Percentiles rank a stretch among this genome's conserved stretches.
Conservation (phyloP, 2,113 vertebrate species). For the Melanostigma gelatinosum region DNA sequence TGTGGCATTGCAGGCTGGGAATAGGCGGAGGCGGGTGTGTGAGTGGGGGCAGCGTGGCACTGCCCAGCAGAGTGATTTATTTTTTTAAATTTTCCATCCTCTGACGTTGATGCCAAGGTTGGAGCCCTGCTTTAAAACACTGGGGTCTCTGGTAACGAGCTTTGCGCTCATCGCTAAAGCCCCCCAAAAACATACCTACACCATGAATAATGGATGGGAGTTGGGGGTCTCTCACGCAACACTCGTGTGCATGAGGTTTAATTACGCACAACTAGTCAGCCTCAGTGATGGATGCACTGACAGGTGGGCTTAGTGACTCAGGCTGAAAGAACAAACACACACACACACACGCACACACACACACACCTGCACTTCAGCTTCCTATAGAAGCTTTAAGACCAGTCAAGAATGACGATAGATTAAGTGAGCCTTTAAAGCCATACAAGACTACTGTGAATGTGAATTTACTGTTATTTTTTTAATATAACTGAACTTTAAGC, state of each 20-base stretch:
- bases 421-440: conserved; percentile 5
- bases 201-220: conserved; percentile 80
- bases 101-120: conserved; percentile 62
- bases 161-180: conserved; percentile 76
- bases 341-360: neutral
- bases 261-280: conserved; percentile 74
- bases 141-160: conserved; percentile 59
- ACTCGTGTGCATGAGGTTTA: conserved; percentile 70
- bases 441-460: neutral
- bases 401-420: conserved; percentile 19
- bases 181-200: conserved; percentile 62
- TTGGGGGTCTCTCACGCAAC: conserved; percentile 66
- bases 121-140: conserved; percentile 58
- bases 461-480: neutral
- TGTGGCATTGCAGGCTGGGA: conserved; percentile 58
- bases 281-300: conserved; percentile 71
- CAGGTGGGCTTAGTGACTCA: conserved; percentile 62
- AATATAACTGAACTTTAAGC: neutral
- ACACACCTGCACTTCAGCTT: conserved; percentile 10
- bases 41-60: conserved; percentile 42
- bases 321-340: conserved; percentile 47
- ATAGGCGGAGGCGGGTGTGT: conserved; percentile 36
- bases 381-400: conserved; percentile 29
- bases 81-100: conserved; percentile 52
- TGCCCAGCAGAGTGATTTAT: conserved; percentile 55